Evolutionary conservation across 2,113 vertebrate genomes (phyloP), one percentile per base, ranked within the genome.

Genomic region (Misgurnus mizolepis): DNA sequence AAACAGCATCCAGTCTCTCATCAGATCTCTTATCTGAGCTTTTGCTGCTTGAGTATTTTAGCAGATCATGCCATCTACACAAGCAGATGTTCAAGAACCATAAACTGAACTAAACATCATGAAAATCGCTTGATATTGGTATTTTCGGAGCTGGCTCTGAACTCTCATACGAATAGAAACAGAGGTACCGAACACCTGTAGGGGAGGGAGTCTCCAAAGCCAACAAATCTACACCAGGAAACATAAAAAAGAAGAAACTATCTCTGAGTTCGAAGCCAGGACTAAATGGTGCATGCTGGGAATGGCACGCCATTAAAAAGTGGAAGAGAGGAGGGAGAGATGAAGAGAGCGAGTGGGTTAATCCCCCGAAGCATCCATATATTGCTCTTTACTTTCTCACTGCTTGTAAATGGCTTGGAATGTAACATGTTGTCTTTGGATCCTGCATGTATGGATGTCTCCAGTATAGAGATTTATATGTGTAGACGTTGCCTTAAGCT

Each of bases 311-410:
- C 77, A 73, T 86, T 87, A 80, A 86, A 82, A 89, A 82, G 53
- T 12, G 76, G 41, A 84, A 87, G 76, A 80, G 68, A 76, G 66
- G 84, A 87, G 82, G 75, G 77, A 86, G 82, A 79, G 82, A 43
- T 39, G 80, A 40, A 67, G 81, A 85, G 81, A 84, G 76, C 82
- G 84, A 82, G 85, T 85, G 84, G 83, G 72, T 78, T 92, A 92
- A 92, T 93, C 91, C 89, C 88, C 89, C 88, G 81, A 92, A 91
- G 90, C 89, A 90, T 91, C 90, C 90, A 90, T 91, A 90, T 91
- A 93, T 91, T 88, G 88, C 88, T 86, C 85, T 80, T 80, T 76
- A 85, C 89, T 89, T 90, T 89, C 88, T 84, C 73, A 77, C 83
- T 79, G 84, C 89, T 91, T 90, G 85, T 90, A 91, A 91, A 91